Evolutionary conservation across 2,888 invertebrate genomes (phyloP), one percentile per base, ranked within the genome.

Genomic region (Cosmopolites sordidus): DNA sequence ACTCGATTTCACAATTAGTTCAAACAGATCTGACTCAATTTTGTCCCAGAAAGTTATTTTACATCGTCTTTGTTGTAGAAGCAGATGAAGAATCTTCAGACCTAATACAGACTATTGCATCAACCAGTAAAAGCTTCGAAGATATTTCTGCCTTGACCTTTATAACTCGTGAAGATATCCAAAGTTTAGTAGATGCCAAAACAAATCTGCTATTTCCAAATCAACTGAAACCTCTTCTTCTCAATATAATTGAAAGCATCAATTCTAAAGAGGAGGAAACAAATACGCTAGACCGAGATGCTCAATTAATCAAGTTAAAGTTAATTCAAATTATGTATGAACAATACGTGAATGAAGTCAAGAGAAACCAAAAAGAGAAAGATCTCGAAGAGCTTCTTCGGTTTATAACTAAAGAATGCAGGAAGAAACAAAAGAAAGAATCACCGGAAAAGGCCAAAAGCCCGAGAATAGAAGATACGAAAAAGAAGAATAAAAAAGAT

Each of bases 241-340:
- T 39, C n/a, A 44, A 17, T 16, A 22, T 50, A 8, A 37, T 48
- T 27, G 51, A 55, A 41, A 46, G 16, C 30, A 9, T 39, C 37
- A 51, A 44, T 18, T 1, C 12, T 8, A 37, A 16, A 29, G 11
- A 1, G n/a, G 22, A 17, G 17, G 11, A 43, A 16, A 16, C 18
- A 18, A 42, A 47, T 8, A 33, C 45, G 3, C 12, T 48, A 2
- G 14, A 37, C 16, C 38, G 57, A 37, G 40, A 65, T 43, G 62
- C 65, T 1, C 43, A 59, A 18, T 43, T 64, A 2, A 48, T 64
- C 8, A 68, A 68, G 61, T 45, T 66, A 3, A 66, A 65, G 58
- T 54, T 68, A 3, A 60, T 66, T 30, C 61, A 67, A 45, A 54
- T 58, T 0, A 66, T 68, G 67, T 64, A 66, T 48, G 41, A 56